These are phyloP conservation scores for Phaethornis superciliosus DNA, from an alignment of 2,113 vertebrate species.

Conservation along the genomic window DNA sequence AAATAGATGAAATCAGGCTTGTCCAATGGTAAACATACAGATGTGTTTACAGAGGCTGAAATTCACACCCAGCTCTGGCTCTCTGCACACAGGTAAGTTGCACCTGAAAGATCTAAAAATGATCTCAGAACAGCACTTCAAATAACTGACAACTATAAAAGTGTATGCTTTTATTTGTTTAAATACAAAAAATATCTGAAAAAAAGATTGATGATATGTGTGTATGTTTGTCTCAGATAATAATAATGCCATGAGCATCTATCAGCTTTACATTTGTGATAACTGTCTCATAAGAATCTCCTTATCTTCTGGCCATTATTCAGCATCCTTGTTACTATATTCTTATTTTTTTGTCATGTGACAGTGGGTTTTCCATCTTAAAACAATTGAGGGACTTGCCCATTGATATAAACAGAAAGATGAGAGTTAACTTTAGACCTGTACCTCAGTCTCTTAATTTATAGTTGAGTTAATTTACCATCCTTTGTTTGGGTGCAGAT, in stretches of 20 bases:
- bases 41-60: background rate
- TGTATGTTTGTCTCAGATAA: background rate
- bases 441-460: background rate
- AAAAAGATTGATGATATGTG: background rate
- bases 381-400: background rate
- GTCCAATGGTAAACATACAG: background rate
- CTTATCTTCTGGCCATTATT: background rate
- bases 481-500: background rate
- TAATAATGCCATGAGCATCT: background rate
- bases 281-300: background rate
- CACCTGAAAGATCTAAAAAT: background rate
- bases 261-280: background rate
- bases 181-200: background rate
- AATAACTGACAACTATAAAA: background rate
- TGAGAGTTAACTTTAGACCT: background rate
- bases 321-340: background rate
- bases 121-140: background rate
- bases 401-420: background rate
- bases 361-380: background rate
- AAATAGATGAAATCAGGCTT: background rate
- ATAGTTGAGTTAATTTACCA: background rate
- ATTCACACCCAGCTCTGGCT: background rate
- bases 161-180: background rate
- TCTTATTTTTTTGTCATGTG: background rate
- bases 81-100: background rate